Percentiles rank a stretch among this genome's conserved stretches.
These are phyloP conservation scores for Protodeltote pygarga DNA, from an alignment of 2,888 invertebrate genomes.

Conservation along the genomic window DNA sequence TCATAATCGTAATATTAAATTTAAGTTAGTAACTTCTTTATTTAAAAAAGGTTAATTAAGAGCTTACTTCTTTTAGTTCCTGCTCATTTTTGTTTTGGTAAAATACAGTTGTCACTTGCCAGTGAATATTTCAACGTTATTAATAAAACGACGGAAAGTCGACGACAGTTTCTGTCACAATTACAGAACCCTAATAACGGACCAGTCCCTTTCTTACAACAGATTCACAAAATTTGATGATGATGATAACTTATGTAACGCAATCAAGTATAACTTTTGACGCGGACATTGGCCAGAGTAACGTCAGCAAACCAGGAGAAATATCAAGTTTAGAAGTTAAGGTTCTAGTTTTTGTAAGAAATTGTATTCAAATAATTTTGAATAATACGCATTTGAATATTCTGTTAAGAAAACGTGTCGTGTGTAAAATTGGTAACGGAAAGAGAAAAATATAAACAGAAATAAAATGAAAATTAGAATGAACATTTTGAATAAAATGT, in stretches of 20 bases:
- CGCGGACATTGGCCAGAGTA: slow-evolving; percentile 66
- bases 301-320: slow-evolving; percentile 48
- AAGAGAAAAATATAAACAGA: not conserved
- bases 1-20: too few relatives aligned
- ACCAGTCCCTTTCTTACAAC: slow-evolving; percentile 59
- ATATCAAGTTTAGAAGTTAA: not conserved
- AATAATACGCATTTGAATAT: too few relatives aligned
- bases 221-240: slow-evolving; percentile 77
- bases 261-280: slow-evolving; percentile 82
- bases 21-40: too few relatives aligned
- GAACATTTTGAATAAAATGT: too few relatives aligned
- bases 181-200: slow-evolving; percentile 62
- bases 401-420: too few relatives aligned
- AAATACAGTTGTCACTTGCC: slow-evolving; percentile 6
- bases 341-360: too few relatives aligned
- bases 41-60: too few relatives aligned
- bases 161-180: slow-evolving; percentile 43
- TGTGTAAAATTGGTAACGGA: not conserved
- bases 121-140: slow-evolving; percentile 38
- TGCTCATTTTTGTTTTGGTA: too few relatives aligned
- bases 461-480: too few relatives aligned
- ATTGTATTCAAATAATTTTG: too few relatives aligned
- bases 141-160: slow-evolving; percentile 26
- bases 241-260: slow-evolving; percentile 81
- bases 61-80: too few relatives aligned